phyloP scores from a whole-genome alignment of 2,888 invertebrate species.

The Anticlea derivata region DNA sequence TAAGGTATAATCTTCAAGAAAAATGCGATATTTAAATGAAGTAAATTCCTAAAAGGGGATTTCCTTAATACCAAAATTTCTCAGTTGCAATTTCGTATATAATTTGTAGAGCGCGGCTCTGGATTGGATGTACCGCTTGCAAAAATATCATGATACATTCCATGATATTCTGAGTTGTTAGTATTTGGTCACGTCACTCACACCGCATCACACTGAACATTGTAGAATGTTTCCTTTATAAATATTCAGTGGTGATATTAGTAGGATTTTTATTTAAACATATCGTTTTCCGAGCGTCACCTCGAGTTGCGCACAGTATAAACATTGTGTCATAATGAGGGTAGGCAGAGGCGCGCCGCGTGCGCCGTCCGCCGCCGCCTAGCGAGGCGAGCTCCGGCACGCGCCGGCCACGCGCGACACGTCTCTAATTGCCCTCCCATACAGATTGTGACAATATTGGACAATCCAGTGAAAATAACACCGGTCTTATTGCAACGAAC shows the following conservation, averaged over 20 bases:
- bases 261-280: constrained; percentile 52
- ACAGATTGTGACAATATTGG: constrained; percentile 80
- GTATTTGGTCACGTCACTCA: no score
- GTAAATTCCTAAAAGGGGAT: constrained; percentile 76
- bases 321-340: constrained; percentile 68
- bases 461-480: constrained; percentile 83
- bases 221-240: constrained; percentile 17
- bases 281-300: constrained; percentile 56
- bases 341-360: constrained; percentile 42
- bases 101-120: constrained; percentile 44
- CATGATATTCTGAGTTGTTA: no score
- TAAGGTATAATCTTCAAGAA: constrained; percentile 84
- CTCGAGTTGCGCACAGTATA: constrained; percentile 62
- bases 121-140: background rate
- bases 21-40: constrained; percentile 84
- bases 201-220: no score
- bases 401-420: constrained; percentile 77
- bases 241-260: constrained; percentile 31
- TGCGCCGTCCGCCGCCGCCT: constrained; percentile 30
- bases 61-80: constrained; percentile 70
- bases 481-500: constrained; percentile 62
- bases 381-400: constrained; percentile 49
- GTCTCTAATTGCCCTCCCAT: constrained; percentile 80
- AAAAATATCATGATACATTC: background rate
- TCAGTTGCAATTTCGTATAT: constrained; percentile 72